Base-by-base conservation (phyloP, 1,140 invertebrate genomes). In the Onthophagus taurus region DNA sequence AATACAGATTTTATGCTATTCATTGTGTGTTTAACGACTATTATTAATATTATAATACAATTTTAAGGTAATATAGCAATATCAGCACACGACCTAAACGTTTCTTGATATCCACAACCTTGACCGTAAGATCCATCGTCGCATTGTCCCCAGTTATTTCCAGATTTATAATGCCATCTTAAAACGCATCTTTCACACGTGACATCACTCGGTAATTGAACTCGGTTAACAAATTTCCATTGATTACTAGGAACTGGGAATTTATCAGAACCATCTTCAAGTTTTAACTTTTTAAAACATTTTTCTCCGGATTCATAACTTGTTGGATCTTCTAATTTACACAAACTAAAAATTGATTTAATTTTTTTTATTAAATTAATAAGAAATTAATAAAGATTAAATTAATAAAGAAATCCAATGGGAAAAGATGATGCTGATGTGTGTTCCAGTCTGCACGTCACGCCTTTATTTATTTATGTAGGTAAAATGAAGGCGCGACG, bases 81-180 rank as follows among this genome's bases (percentile, higher is more conserved):
- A 57, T 91, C 87, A 1, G 87, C 78, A 53, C 87, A 91, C 0
- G 81, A 78, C 12, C 86, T 72, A 57, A 90, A 92, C 53, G 87
- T 82, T 60, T 89, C 85, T 60, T 89, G 85, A 0, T 77, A 77
- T 0, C 85, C 86, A 59, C 85, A 89, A 3, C 84, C 84, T 2
- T 85, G 74, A 1, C 71, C 74, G 18, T 74, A 76, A 42, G 71
- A 72, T 3, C 78, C 80, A 54, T 85, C 76, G 12, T 66, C 67
- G 52, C 82, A 84, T 0, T 67, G 71, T 1, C 81, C 80, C 80
- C 81, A 84, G 57, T 21, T 20, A 17, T 20, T 36, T 20, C 34
- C 55, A 20, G 47, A 23, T 34, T 18, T 51, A 18, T 55, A 57
- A 33, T 45, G 31, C 55, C 55, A 57, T 29, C 55, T 47, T 1